phyloP scores from a whole-genome alignment of 2,888 invertebrate genomes.

The Cotesia congregata region DNA sequence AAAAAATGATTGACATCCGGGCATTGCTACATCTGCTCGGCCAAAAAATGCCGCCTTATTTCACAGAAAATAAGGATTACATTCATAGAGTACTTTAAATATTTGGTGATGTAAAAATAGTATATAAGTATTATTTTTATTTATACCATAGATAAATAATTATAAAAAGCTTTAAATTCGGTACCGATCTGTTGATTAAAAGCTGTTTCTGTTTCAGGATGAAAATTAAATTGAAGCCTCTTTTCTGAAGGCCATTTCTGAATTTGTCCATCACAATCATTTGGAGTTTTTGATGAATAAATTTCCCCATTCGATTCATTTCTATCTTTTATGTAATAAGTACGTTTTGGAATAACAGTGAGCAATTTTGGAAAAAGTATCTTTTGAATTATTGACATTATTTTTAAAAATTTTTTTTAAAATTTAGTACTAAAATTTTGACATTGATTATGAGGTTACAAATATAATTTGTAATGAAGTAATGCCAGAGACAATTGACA shows the following conservation, averaged over 20 bases:
- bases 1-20: constrained; percentile 69
- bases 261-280: constrained; percentile 42
- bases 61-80: background rate
- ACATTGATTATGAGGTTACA: background rate
- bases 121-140: background rate
- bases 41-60: constrained; percentile 68
- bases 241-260: constrained; percentile 57
- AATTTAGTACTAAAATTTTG: background rate
- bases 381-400: constrained; percentile 4
- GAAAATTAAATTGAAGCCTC: constrained; percentile 59
- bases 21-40: constrained; percentile 69
- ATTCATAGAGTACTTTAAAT: background rate
- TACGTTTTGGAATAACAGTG: background rate
- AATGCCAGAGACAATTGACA: background rate
- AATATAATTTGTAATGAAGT: background rate
- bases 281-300: background rate
- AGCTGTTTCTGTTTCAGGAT: constrained; percentile 71
- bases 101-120: background rate
- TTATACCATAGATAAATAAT: constrained; percentile 76
- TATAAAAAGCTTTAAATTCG: constrained; percentile 75
- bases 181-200: constrained; percentile 74
- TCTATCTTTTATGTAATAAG: background rate
- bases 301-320: background rate
- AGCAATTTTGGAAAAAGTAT: constrained; percentile 13
- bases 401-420: background rate